Evolutionary conservation across 2,888 invertebrate species (phyloP), one percentile per base, ranked within the genome.

Genomic region (Gnatocerus cornutus): DNA sequence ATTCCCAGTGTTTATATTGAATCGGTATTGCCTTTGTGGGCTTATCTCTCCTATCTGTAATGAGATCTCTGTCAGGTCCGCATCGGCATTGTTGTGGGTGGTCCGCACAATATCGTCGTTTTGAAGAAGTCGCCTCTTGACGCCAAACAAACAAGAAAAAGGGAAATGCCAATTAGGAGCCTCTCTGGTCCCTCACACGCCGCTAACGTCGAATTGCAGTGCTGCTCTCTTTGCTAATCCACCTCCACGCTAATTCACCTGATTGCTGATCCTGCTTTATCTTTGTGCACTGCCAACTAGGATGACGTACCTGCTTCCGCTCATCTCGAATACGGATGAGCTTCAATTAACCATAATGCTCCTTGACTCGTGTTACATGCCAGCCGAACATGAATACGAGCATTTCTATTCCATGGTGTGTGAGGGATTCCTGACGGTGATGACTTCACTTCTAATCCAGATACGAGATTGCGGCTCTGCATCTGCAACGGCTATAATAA

Each of bases 11-110:
- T 84, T 82, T 84, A 84, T 84, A 84, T 84, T 82, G 84, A 84
- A 84, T 83, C 83, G 82, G 83, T 83, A 84, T 84, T 83, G 83
- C 83, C 83, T 84, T 85, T 85, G 84, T 83, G 82, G 78, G 84
- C 83, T 84, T 85, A 85, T 85, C 84, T 79, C 76, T 77, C 79
- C 82, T 85, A 85, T 84, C 84, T 84, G 84, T 85, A 85, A 85
- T 85, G 85, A 85, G 84, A 85, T 85, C 85, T 84, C 79, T 82
- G 82, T 79, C 80, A 80, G 80, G 73, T 77, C 78, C 78, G 68
- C 45, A 50, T 50, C 70, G 73, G 68, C 69, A 71, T 71, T 71
- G 70, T 73, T 72, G 76, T 75, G 76, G 79, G 79, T 78, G 79
- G 79, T 75, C 78, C 50, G 55, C 66, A 64, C 50, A 10, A 16